These are phyloP conservation scores for Actinia equina DNA, from an alignment of 64 coral and sea anemone species.

Conservation along the genomic window DNA sequence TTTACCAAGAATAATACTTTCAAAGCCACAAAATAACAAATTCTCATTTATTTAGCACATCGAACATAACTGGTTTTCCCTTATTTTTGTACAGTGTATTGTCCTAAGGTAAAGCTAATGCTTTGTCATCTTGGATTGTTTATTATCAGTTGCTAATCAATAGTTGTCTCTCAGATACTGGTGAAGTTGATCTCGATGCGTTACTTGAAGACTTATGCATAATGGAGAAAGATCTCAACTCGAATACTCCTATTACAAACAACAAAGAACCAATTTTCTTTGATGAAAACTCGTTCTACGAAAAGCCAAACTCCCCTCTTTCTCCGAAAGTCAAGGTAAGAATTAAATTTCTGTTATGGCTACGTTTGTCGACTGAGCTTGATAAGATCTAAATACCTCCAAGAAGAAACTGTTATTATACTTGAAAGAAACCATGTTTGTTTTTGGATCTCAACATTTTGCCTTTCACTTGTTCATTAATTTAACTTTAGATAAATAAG, in stretches of 20 bases:
- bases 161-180: constrained; percentile 51
- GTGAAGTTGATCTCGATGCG: constrained; percentile 96
- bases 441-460: background rate
- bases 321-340: constrained; percentile 80
- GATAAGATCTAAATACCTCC: constrained; percentile 1
- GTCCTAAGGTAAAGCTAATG: constrained; percentile 45
- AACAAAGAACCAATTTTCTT: constrained; percentile 11
- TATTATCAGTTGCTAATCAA: constrained; percentile 19
- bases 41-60: background rate
- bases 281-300: constrained; percentile 24
- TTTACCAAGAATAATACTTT: background rate
- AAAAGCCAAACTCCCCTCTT: constrained; percentile 59
- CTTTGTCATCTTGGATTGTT: constrained; percentile 24
- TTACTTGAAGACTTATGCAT: constrained; percentile 90
- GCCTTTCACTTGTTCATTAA: background rate
- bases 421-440: background rate
- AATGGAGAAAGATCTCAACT: constrained; percentile 96
- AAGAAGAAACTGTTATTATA: background rate
- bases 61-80: constrained; percentile 17
- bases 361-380: background rate
- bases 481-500: background rate
- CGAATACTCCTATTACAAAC: constrained; percentile 29
- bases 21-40: background rate
- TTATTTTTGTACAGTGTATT: background rate
- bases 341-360: background rate